Percentiles rank a stretch among this genome's conserved stretches.
These are phyloP conservation scores for Aramus guarauna DNA, from an alignment of 2,113 vertebrate genomes.

Conservation along the genomic window DNA sequence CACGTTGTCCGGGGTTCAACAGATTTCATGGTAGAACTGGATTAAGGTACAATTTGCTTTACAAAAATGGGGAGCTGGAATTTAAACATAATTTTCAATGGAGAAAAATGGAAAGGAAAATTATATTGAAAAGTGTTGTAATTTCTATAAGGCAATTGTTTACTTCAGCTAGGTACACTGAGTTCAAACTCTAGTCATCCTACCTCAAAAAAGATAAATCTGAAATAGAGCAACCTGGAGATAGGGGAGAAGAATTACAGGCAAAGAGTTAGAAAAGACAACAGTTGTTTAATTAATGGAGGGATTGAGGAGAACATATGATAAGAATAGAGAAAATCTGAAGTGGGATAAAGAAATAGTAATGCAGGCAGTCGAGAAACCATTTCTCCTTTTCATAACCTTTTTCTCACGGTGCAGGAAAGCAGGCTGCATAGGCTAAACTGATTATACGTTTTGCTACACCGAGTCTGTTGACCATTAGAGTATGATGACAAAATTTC, in stretches of 20 bases:
- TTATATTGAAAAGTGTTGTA: not conserved
- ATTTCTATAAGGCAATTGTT: not conserved
- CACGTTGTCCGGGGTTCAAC: not conserved
- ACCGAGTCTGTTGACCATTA: not conserved
- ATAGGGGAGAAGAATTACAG: not conserved
- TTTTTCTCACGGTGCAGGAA: not conserved
- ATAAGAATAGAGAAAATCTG: not conserved
- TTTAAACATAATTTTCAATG: not conserved
- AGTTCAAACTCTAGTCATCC: not conserved
- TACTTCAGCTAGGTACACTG: too few relatives aligned
- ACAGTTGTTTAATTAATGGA: not conserved
- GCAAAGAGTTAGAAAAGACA: not conserved
- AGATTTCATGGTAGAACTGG: not conserved
- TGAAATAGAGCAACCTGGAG: not conserved
- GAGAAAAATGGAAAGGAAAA: not conserved
- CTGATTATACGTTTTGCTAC: not conserved
- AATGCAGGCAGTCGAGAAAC: not conserved
- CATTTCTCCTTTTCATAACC: not conserved
- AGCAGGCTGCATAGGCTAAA: not conserved
- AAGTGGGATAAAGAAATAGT: not conserved
- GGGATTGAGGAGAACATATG: not conserved
- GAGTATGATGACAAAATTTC: not conserved
- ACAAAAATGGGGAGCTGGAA: not conserved
- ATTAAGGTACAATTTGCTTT: not conserved
- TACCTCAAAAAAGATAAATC: not conserved